Base-by-base conservation (phyloP, 2,113 vertebrate species). In the Chionis minor region DNA sequence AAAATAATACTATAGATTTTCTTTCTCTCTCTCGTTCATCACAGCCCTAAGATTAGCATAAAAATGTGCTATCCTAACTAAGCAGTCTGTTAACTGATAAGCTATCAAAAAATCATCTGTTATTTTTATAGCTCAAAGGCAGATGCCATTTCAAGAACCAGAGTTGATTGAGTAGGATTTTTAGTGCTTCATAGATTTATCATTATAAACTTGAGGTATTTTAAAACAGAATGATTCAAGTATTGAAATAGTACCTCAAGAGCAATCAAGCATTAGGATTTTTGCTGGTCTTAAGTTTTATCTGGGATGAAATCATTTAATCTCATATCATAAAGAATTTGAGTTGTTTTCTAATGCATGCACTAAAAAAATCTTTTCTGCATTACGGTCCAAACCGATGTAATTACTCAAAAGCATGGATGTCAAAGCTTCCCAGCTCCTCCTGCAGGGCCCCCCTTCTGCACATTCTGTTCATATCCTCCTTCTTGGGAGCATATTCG, bases 71-170 rank as follows among this genome's bases (percentile, higher is more conserved):
- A 96, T 97, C 97, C 98, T 98, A 98, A 98, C 98, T 98, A 98
- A 98, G 98, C 98, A 98, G 98, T 98, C 98, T 98, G 98, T 98
- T 98, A 98, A 98, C 98, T 98, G 98, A 98, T 98, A 98, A 98
- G 98, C 98, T 98, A 98, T 98, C 98, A 98, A 98, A 98, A 98
- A 98, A 98, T 98, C 98, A 98, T 98, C 98, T 98, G 98, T 98
- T 98, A 98, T 98, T 98, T 98, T 98, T 98, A 98, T 98, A 98
- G 98, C 98, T 98, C 97, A 97, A 98, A 98, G 97, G 97, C 98
- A 98, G 97, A 98, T 98, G 98, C 98, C 98, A 98, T 98, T 98
- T 98, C 96, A 93, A 97, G 98, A 98, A 98, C 94, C 97, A 97
- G 97, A 98, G 97, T 97, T 98, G 97, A 98, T 98, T 98, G 98